Base-by-base conservation (phyloP, 1,140 invertebrate species). In the Drosophila cardini region DNA sequence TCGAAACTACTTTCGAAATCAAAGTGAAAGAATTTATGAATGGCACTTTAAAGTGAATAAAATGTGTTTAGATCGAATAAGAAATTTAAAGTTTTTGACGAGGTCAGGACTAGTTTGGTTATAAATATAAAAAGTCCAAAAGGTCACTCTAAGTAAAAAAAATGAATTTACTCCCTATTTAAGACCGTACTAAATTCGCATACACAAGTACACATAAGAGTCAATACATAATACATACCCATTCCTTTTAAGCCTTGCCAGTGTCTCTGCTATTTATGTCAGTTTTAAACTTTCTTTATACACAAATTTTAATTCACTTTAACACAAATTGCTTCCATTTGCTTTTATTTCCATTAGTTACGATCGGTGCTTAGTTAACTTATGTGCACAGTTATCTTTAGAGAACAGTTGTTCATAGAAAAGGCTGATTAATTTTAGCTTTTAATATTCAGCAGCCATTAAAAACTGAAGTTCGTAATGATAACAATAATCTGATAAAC, bases 101-200 rank as follows among this genome's bases (percentile, higher is more conserved):
- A 76, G 77, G 77, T 79, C 77, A 79, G 50, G 52, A 16, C 58
- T 8, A 21, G 15, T 1, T 42, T 16, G 26, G 46, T 18, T 21
- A 36, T 15, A 38, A n/a, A 18, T 52, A 42, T 32, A 53, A 43
- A 32, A 30, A 16, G 32, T 9, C n/a, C 48, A 7, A 34, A 26
- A 15, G n/a, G n/a, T 52, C 7, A 2, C n/a, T 34, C 30, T 13
- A 40, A 40, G 11, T 40, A 40, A 13, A 10, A 1, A 40, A 11
- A 40, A n/a, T n/a, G n/a, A n/a, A 40, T 40, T 4, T 13, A 40
- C 38, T 40, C n/a, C 2, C 5, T 40, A 40, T 40, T 13, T n/a
- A 4, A 26, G 21, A 26, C 4, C 21, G 21, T 26, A 26, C 21
- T 26, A 26, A 26, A 26, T 0, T 5, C 1, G 21, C 21, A 46